Conservation (phyloP, 2,113 vertebrate genomes). For the Monopterus albus region DNA sequence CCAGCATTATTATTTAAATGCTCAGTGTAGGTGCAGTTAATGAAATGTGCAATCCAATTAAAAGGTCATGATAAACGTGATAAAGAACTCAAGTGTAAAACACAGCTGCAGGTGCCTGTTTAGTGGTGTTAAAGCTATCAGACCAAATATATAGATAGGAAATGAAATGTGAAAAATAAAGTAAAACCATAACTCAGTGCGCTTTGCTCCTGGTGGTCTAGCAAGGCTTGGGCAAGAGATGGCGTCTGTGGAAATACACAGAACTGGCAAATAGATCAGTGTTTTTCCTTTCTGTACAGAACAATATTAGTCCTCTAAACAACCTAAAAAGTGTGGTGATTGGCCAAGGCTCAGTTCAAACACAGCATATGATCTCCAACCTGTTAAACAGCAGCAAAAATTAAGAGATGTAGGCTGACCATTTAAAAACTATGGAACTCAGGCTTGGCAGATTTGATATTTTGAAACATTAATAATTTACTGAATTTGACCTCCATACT, state of each 20-base stretch:
- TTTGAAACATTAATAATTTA: too few species aligned
- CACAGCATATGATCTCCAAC: too few species aligned
- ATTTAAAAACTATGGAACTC: too few species aligned
- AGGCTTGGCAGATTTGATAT: too few species aligned
- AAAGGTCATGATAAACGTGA: not conserved
- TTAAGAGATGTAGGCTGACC: too few species aligned
- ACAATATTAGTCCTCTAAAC: not conserved
- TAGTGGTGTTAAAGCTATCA: not conserved
- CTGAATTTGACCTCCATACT: too few species aligned
- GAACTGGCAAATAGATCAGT: not conserved
- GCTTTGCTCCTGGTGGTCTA: not conserved
- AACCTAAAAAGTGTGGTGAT: too few species aligned
- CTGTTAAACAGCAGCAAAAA: too few species aligned
- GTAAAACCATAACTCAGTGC: not conserved
- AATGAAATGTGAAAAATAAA: not conserved
- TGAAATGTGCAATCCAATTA: conserved; percentile 11
- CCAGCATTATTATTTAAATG: conserved; percentile 10
- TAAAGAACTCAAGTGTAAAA: not conserved
- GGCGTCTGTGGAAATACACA: not conserved
- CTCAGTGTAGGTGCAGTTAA: conserved; percentile 12
- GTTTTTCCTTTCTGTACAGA: not conserved
- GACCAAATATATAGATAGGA: not conserved
- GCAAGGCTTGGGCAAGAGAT: not conserved
- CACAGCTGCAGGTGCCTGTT: not conserved
- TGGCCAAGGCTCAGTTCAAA: too few species aligned